phyloP scores from a whole-genome alignment of 2,797 vertebrate genomes.

The Saxicola maurus region DNA sequence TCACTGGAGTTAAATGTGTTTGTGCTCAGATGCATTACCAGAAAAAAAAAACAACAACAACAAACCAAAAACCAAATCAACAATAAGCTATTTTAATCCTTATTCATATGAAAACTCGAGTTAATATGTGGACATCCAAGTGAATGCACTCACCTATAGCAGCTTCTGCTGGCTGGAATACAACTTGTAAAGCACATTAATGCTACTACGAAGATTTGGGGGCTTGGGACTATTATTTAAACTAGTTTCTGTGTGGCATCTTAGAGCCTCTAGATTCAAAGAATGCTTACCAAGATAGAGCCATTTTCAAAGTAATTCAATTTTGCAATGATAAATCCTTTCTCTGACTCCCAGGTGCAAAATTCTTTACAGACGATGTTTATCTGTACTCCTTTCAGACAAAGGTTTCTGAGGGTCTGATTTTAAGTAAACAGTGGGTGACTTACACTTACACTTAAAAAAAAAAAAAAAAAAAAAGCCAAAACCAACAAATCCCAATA shows the following conservation, averaged over 20 bases:
- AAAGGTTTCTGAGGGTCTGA: constrained; percentile 36
- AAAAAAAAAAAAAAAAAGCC: background rate
- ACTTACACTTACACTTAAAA: constrained; percentile 16
- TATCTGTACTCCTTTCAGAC: constrained; percentile 17
- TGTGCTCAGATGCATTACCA: background rate
- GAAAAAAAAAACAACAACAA: background rate
- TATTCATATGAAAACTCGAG: background rate
- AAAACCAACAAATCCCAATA: background rate
- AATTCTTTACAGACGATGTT: background rate
- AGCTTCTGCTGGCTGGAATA: background rate
- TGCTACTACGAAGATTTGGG: accelerated
- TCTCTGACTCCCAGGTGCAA: background rate
- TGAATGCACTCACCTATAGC: background rate
- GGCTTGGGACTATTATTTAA: background rate
- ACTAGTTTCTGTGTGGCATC: background rate
- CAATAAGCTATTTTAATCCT: background rate
- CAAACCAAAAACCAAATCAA: background rate
- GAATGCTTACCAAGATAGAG: background rate
- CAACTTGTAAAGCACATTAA: background rate
- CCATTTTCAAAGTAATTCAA: background rate
- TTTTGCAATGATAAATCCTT: background rate
- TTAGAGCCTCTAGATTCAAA: background rate
- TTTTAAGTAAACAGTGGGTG: constrained; percentile 47
- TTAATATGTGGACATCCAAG: background rate
- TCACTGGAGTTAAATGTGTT: background rate